Conservation (phyloP, 2,797 vertebrate genomes). For the Danio tinwini region DNA sequence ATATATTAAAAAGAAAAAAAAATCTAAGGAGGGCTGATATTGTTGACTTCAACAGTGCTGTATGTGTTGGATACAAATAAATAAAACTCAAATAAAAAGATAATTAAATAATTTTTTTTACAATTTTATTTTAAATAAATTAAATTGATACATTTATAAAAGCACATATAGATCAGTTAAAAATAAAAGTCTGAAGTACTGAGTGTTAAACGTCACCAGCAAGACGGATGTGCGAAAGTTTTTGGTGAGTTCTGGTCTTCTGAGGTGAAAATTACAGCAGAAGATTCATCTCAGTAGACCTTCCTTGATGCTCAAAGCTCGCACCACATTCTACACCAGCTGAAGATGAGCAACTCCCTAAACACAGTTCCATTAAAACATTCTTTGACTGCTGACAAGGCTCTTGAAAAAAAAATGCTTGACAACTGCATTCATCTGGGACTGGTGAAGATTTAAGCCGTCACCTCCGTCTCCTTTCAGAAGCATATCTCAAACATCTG, state of each 20-base stretch:
- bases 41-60: no score
- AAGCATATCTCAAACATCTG: slow-evolving; percentile 40
- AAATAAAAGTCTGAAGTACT: background rate
- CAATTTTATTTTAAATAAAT: no score
- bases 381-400: slow-evolving; percentile 71
- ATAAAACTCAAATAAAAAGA: no score
- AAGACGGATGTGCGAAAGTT: slow-evolving; percentile 44
- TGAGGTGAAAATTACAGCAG: slow-evolving; percentile 54
- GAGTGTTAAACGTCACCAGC: slow-evolving; percentile 19
- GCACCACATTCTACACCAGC: slow-evolving; percentile 55
- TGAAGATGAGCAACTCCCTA: slow-evolving; percentile 71
- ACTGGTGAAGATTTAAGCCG: slow-evolving; percentile 60
- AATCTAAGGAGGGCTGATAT: no score
- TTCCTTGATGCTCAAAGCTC: slow-evolving; percentile 64
- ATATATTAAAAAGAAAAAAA: no score
- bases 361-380: slow-evolving; percentile 76
- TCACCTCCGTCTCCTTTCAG: slow-evolving; percentile 58
- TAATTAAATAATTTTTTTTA: no score
- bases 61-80: no score
- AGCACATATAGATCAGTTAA: background rate
- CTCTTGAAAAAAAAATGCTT: slow-evolving; percentile 62
- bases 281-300: slow-evolving; percentile 27
- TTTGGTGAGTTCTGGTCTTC: slow-evolving; percentile 6
- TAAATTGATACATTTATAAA: background rate
- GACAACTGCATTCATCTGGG: slow-evolving; percentile 66